Evolutionary conservation across 2,797 vertebrate species (phyloP), one percentile per base, ranked within the genome.

Genomic region (Carcharodon carcharias): DNA sequence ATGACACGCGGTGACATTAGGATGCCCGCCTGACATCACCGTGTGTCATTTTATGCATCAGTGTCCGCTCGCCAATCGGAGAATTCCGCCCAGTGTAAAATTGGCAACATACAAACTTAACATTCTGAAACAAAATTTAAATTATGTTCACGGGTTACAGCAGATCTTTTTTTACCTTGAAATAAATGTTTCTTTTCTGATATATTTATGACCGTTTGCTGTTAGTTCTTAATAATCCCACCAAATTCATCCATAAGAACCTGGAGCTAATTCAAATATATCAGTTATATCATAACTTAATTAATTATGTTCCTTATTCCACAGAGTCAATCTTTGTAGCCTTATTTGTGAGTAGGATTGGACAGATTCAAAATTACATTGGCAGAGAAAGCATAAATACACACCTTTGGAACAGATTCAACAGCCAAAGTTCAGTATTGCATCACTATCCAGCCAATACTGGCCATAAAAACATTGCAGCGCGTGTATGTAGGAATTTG

Each of bases 171-270:
- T 77, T 35, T 73, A 35, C 31, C 26, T 69, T 58, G 9, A 58
- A 58, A 58, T 58, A 5, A 58, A 9, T 58, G 0, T 58, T 58
- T 58, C 12, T 63, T 28, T 71, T 73, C 9, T 35, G 71, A 73
- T 9, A 3, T 45, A 45, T 45, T 85, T 45, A 40, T 82, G n/a
- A 82, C 40, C n/a, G 40, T 2, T 16, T 21, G 40, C 80, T 45
- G 80, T 82, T 50, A 58, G n/a, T 92, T 92, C 35, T 92, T n/a
- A 92, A 92, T 61, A 92, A 92, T 61, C 89, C 58, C 63, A n/a
- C 40, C 1, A 85, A 50, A n/a, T n/a, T 16, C 18, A n/a, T 21
- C 14, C 28, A 35, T 28, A 93, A 65, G 63, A 12, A 93, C 18
- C 16, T 93, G 56, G 4, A 91, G 11, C 54, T 91, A 91, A 91